A percentile compares a stretch with the other conserved stretches of the same genome.
Conservation (phyloP, 1,140 invertebrate species). For the Oscheius sp. region DNA sequence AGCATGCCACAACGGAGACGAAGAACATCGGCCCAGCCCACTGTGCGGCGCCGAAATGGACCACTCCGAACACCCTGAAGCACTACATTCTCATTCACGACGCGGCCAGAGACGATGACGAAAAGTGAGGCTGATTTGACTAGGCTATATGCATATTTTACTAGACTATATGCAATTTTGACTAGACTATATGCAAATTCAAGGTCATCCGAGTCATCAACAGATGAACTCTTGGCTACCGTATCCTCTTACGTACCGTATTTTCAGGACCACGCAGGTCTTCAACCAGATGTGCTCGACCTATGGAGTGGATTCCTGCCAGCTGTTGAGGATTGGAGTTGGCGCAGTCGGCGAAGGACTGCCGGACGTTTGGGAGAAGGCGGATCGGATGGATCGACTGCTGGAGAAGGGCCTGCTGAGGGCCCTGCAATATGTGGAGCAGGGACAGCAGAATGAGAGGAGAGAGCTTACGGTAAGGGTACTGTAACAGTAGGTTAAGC, state of each 20-base stretch:
- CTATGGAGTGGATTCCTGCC: slow-evolving; percentile 27
- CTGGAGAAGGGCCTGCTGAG: slow-evolving; percentile 4
- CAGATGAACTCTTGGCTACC: no score
- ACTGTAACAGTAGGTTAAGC: no score
- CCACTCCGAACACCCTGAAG: slow-evolving; percentile 26
- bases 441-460: not conserved
- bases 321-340: slow-evolving; percentile 11
- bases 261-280: not conserved
- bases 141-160: not conserved
- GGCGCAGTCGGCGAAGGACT: not conserved
- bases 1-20: slow-evolving; percentile 18
- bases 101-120: slow-evolving; percentile 3
- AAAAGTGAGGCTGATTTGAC: not conserved
- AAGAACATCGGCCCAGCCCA: slow-evolving; percentile 15
- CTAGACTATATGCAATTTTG: no score
- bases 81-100: slow-evolving; percentile 34
- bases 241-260: no score
- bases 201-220: no score
- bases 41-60: slow-evolving; percentile 29
- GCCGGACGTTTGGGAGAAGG: not conserved
- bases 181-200: no score
- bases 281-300: slow-evolving; percentile 32
- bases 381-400: not conserved
- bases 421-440: not conserved
- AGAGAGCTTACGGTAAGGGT: not conserved